Evolutionary conservation across 2,888 invertebrate species (phyloP).

Genomic region (Xestia ashworthii): DNA sequence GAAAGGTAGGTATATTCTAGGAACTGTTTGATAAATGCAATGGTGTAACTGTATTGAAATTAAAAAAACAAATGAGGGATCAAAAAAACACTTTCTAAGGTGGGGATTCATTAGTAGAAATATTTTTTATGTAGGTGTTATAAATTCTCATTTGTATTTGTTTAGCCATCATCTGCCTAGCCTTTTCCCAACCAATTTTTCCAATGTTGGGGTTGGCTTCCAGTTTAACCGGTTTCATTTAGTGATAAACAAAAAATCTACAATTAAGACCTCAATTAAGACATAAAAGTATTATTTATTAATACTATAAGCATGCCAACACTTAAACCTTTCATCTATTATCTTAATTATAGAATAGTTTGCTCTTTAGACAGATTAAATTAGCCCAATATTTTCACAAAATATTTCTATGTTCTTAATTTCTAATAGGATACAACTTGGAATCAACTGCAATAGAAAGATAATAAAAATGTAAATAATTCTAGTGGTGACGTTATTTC

Average conservation of each 20-base stretch:
- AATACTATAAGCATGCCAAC: not conserved
- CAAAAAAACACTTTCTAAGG: not conserved
- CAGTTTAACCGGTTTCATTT: too few species aligned
- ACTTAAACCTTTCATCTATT: not conserved
- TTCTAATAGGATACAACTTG: conserved; percentile 19
- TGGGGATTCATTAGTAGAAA: not conserved
- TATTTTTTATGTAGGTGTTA: not conserved
- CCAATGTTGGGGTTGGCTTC: too few species aligned
- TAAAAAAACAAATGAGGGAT: not conserved
- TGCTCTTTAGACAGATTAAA: not conserved
- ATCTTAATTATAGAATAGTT: not conserved
- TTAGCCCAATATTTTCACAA: not conserved
- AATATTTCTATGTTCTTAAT: not conserved
- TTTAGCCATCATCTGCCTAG: too few species aligned
- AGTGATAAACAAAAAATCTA: not conserved
- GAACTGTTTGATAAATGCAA: not conserved
- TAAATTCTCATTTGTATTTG: not conserved
- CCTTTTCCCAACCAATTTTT: too few species aligned
- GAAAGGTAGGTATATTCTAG: not conserved
- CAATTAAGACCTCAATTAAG: not conserved
- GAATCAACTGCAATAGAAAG: not conserved
- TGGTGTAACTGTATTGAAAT: not conserved
- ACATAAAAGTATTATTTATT: not conserved
- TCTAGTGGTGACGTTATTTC: conserved; percentile 58
- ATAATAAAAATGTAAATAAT: conserved; percentile 22